Conservation (phyloP, 2,797 vertebrate species). For the Pantherophis vulpinus region DNA sequence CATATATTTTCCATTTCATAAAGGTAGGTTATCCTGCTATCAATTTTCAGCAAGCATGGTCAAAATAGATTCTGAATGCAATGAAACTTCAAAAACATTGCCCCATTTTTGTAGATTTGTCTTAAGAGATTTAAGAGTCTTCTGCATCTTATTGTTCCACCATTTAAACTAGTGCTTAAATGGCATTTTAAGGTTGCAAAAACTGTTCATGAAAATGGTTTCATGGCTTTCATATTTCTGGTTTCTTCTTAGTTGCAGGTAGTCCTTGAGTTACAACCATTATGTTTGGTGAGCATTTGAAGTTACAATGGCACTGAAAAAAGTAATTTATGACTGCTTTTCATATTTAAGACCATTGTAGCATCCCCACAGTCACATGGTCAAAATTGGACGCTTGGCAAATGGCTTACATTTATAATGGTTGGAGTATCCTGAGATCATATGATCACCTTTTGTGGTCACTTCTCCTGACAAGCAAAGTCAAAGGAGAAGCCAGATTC, state of each 20-base stretch:
- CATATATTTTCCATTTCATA: background rate
- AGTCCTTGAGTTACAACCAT: background rate
- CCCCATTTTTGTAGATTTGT: background rate
- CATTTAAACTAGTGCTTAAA: background rate
- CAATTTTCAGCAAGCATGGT: background rate
- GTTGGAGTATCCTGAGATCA: background rate
- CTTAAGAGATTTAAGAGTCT: background rate
- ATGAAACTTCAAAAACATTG: background rate
- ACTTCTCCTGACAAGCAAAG: background rate
- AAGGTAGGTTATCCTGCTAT: background rate
- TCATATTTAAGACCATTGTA: background rate
- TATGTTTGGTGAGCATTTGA: too few species aligned
- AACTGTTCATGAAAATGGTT: background rate
- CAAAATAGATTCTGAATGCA: background rate
- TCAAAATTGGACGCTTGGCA: background rate
- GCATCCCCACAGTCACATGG: background rate
- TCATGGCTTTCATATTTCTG: background rate
- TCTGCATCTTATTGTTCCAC: background rate
- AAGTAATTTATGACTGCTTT: too few species aligned
- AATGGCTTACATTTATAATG: background rate
- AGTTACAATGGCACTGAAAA: too few species aligned
- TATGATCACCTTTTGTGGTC: too few species aligned
- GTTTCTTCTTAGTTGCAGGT: background rate
- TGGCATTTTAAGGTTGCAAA: background rate
- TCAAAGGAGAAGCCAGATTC: background rate